Evolutionary conservation across 1,140 invertebrate species (phyloP), one percentile per base, ranked within the genome.

Genomic region (Zophobas atratus): DNA sequence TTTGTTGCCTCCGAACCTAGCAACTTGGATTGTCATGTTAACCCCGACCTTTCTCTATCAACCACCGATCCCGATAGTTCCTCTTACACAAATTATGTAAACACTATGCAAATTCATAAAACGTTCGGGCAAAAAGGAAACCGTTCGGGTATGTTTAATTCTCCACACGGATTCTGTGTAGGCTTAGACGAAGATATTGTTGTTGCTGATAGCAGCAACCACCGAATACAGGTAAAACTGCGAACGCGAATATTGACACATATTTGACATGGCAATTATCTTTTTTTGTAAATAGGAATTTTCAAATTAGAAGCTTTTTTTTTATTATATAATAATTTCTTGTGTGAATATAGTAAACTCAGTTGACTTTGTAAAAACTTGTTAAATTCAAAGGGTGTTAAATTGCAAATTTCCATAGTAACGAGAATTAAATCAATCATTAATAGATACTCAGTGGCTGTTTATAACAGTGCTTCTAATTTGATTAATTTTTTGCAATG

Each of bases 131-230:
- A 55, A 55, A 53, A 56, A 43, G 71, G 71, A 38, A 73, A 32
- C 33, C 49, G 35, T 55, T 33, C 49, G 49, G 71, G 71, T 34
- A 49, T 55, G 36, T 73, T 73, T 56, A 73, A 73, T 73, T 73
- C 71, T 1, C 71, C 71, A 36, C 71, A 73, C 55, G 71, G 71
- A 53, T 6, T 73, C 33, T 73, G 71, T 73, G 8, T 73, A 34
- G 71, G 71, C 2, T 55, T 73, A 33, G 20, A 73, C 36, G 71
- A 73, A 6, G 71, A 73, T 73, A 73, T 73, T 56, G 51, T 73
- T 4, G 71, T 73, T 73, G 71, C 71, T 34, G 71, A 73, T 39
- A 73, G 71, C 39, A 43, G 36, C 49, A 73, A 73, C 41, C 71
- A 73, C 32, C 71, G 71, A 43, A 39, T 73, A 38, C 71, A 73